A percentile compares a stretch with the other conserved stretches of the same genome.
These are phyloP conservation scores for Drymonia ruficornis DNA, from an alignment of 2,888 invertebrate genomes.

Conservation along the genomic window DNA sequence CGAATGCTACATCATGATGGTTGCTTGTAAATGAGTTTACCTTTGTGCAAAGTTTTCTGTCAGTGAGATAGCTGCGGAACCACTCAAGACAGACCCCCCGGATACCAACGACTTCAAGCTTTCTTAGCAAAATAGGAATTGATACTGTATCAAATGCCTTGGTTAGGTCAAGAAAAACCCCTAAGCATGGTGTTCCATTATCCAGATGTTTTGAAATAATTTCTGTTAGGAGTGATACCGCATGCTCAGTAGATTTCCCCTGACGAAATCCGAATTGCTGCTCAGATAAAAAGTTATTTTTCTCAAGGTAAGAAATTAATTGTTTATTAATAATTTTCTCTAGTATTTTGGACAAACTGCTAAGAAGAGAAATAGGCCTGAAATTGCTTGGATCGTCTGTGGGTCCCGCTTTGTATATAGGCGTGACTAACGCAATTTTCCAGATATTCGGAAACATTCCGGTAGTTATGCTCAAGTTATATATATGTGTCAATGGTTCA, in stretches of 20 bases:
- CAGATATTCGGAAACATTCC: conserved; percentile 3
- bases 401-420: conserved; percentile 4
- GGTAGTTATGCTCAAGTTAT: conserved; percentile 1
- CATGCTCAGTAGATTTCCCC: conserved; percentile 5
- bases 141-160: too few relatives aligned
- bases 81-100: not conserved
- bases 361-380: not conserved
- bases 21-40: not conserved
- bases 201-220: not conserved
- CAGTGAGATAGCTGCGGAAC: not conserved
- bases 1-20: not conserved
- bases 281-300: not conserved
- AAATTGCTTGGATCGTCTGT: conserved; percentile 1
- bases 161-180: conserved; percentile 1
- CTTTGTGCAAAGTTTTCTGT: not conserved
- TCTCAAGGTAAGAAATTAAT: not conserved
- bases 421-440: not conserved
- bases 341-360: not conserved
- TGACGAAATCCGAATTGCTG: too few relatives aligned
- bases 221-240: not conserved
- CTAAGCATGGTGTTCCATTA: not conserved
- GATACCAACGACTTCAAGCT: not conserved
- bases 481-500: conserved; percentile 2
- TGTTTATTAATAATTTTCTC: conserved; percentile 4
- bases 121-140: not conserved